phyloP scores from a whole-genome alignment of 2,797 vertebrate species.

The Eidolon dupreanum region DNA sequence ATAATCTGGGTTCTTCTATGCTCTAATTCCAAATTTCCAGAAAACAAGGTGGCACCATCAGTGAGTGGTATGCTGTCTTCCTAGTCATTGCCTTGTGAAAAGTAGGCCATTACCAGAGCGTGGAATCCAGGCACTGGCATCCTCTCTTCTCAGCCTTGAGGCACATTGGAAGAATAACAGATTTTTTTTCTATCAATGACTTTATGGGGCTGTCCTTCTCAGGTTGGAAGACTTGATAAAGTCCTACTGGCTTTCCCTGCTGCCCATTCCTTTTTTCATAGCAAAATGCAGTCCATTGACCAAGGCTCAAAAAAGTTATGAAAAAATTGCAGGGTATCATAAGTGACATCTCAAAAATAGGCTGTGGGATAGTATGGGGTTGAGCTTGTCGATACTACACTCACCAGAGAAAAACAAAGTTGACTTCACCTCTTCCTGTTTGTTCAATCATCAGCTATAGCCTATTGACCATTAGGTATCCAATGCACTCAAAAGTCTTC shows the following conservation, averaged over 20 bases:
- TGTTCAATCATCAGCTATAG: conserved; percentile 5
- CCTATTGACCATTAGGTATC: not conserved
- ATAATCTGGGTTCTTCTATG: conserved; percentile 8
- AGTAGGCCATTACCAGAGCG: not conserved
- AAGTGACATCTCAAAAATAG: conserved; percentile 23
- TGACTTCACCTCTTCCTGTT: conserved; percentile 37
- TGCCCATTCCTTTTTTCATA: not conserved
- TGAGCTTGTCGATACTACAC: not conserved
- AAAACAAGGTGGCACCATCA: not conserved
- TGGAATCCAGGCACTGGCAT: not conserved
- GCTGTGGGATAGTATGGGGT: not conserved
- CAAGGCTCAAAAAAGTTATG: not conserved
- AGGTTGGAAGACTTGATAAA: not conserved
- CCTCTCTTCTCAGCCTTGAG: not conserved
- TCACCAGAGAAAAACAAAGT: conserved; percentile 5
- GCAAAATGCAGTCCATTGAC: not conserved
- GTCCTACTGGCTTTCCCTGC: not conserved
- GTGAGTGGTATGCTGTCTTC: not conserved
- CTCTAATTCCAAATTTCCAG: conserved; percentile 15
- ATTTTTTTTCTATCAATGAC: conserved; percentile 18
- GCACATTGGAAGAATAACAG: not conserved
- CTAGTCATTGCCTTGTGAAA: not conserved
- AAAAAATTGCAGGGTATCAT: not conserved
- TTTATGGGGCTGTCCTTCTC: not conserved
- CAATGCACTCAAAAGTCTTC: not conserved